Evolutionary conservation across 2,113 vertebrate species (phyloP).

Genomic region (Azemiops feae): DNA sequence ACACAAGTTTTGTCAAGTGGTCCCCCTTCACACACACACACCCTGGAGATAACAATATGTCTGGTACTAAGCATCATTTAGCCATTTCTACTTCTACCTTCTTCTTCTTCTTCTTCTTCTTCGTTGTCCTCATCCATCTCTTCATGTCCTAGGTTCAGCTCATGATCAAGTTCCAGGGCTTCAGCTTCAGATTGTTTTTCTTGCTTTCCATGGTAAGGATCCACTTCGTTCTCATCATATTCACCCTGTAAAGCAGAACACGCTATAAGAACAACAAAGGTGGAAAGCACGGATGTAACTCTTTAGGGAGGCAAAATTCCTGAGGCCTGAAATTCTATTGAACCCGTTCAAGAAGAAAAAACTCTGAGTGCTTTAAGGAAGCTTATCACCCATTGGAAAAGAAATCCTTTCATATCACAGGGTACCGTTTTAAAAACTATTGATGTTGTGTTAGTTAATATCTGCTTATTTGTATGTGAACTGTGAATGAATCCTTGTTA

Average conservation of each 20-base stretch:
- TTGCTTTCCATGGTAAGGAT: constrained; percentile 90
- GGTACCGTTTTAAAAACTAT: neutral
- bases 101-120: constrained; percentile 64
- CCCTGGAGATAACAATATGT: neutral
- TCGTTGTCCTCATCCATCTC: constrained; percentile 76
- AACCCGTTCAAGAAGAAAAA: neutral
- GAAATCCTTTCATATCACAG: neutral
- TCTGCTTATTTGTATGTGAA: neutral
- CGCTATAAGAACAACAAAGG: neutral
- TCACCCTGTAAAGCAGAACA: constrained; percentile 74
- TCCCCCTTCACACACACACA: neutral
- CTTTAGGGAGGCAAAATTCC: neutral
- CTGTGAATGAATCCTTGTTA: neutral
- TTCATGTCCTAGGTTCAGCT: constrained; percentile 85
- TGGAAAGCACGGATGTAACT: neutral
- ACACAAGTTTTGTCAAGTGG: neutral
- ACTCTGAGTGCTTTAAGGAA: neutral
- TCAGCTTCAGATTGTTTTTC: constrained; percentile 83
- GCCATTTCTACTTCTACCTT: neutral
- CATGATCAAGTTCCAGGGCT: constrained; percentile 87
- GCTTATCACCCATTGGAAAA: neutral
- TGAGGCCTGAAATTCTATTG: neutral
- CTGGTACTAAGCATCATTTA: neutral
- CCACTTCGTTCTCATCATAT: constrained; percentile 92
- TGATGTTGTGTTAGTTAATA: neutral